Evolutionary conservation across 1,140 invertebrate genomes (phyloP).

Genomic region (Dreissena rostriformis): DNA sequence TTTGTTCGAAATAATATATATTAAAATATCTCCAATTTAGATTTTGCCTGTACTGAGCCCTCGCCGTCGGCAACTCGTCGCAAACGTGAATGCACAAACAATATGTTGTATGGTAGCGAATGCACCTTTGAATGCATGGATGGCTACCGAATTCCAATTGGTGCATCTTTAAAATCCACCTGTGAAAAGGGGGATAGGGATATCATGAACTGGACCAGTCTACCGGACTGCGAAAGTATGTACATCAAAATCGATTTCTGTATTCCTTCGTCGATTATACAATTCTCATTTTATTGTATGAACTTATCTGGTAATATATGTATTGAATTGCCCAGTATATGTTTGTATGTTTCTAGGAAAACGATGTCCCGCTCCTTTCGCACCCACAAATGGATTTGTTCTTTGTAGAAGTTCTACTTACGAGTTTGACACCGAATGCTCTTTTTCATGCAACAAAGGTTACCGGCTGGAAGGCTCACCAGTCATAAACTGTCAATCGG

Average conservation of each 20-base stretch:
- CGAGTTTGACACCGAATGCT: not conserved
- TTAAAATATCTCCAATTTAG: too few relatives aligned
- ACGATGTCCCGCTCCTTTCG: not conserved
- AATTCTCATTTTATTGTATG: not conserved
- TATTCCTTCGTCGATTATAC: not conserved
- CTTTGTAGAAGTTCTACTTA: not conserved
- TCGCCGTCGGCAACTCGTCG: too few relatives aligned
- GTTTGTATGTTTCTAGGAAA: not conserved
- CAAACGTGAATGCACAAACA: too few relatives aligned
- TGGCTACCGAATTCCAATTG: not conserved
- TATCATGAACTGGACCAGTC: not conserved
- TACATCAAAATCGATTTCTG: not conserved
- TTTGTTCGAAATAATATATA: too few relatives aligned
- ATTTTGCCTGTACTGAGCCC: too few relatives aligned
- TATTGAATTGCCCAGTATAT: not conserved
- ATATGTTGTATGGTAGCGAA: not conserved
- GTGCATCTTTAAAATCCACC: not conserved
- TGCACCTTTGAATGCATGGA: not conserved
- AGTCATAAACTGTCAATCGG: not conserved
- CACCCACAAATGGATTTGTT: not conserved
- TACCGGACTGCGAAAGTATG: not conserved
- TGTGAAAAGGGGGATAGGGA: not conserved
- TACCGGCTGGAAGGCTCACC: not conserved
- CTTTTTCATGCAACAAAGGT: not conserved
- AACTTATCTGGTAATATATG: not conserved